Conservation (phyloP, 2,888 invertebrate species). For the Torymus auratus region DNA sequence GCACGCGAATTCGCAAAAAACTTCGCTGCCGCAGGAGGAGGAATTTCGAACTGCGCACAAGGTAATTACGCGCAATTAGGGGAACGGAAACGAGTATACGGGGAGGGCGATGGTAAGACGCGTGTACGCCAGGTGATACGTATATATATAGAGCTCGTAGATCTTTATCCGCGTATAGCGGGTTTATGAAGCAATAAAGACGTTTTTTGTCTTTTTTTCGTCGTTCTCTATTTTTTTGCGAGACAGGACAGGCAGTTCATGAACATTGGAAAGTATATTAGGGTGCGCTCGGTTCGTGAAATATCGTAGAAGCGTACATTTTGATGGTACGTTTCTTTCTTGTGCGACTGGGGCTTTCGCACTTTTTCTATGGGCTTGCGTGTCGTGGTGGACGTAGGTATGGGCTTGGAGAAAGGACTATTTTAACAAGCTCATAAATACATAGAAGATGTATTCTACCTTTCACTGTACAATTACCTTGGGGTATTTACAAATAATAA, state of each 20-base stretch:
- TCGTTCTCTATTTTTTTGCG: neutral
- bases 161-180: slow-evolving; percentile 26
- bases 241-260: slow-evolving; percentile 25
- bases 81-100: slow-evolving; percentile 23
- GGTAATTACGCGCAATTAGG: slow-evolving; percentile 51
- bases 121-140: neutral
- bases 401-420: no score
- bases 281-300: no score
- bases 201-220: slow-evolving; percentile 1
- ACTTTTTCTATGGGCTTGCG: no score
- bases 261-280: slow-evolving; percentile 38
- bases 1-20: neutral
- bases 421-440: no score
- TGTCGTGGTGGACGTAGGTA: no score
- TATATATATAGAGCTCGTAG: slow-evolving; percentile 24
- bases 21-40: neutral
- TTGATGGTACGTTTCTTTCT: no score
- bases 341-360: no score
- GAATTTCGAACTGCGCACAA: slow-evolving; percentile 28
- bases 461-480: no score
- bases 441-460: no score
- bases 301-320: no score
- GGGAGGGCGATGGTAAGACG: neutral
- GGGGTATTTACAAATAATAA: no score
- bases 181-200: slow-evolving; percentile 54